These are phyloP conservation scores for Crossaster papposus DNA, from an alignment of 53 echinoderm and acorn worm genomes.

Conservation along the genomic window DNA sequence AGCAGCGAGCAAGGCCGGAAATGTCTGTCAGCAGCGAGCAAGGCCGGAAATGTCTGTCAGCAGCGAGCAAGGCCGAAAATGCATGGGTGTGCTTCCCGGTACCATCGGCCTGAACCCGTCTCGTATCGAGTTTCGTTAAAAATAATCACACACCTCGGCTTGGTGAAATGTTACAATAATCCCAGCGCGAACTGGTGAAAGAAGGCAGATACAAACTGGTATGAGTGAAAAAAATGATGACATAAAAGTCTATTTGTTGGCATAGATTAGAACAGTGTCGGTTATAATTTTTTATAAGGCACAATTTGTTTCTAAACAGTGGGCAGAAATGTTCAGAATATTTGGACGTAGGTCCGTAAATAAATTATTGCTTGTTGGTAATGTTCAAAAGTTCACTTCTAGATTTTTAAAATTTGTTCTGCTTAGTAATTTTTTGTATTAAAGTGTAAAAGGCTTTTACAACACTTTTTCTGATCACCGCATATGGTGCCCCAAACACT, in stretches of 20 bases:
- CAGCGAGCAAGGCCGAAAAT: too few species aligned
- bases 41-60: too few species aligned
- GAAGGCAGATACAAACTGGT: neutral
- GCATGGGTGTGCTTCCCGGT: too few species aligned
- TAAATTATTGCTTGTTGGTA: neutral
- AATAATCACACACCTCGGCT: too few species aligned
- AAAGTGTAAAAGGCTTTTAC: neutral
- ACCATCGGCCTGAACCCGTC: too few species aligned
- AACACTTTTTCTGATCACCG: neutral
- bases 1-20: too few species aligned
- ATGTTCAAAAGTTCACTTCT: neutral
- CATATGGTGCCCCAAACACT: neutral
- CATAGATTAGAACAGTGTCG: neutral
- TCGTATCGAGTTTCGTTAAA: too few species aligned
- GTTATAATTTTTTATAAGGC: constrained; percentile 2
- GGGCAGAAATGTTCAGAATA: neutral
- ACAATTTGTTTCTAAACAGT: neutral
- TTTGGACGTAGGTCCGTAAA: neutral
- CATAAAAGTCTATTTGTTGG: neutral
- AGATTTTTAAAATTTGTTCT: neutral
- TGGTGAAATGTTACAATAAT: too few species aligned
- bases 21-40: too few species aligned
- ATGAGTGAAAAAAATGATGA: neutral
- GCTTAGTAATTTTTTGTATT: neutral
- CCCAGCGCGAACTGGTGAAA: too few species aligned